Evolutionary conservation across 2,797 vertebrate genomes (phyloP).

Genomic region (Echeneis naucrates): DNA sequence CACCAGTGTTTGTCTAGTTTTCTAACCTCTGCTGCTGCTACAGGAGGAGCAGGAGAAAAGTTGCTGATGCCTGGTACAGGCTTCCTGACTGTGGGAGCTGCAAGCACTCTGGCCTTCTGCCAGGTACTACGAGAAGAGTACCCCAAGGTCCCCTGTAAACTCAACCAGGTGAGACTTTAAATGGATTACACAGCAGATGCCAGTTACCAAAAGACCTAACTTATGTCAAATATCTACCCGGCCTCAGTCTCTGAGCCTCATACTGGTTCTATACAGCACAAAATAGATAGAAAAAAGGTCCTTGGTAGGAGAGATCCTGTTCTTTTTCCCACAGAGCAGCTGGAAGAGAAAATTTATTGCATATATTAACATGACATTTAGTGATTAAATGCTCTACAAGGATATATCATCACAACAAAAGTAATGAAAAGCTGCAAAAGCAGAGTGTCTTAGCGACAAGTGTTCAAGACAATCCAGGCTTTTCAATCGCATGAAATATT

Average conservation of each 20-base stretch:
- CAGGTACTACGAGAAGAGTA: conserved; percentile 88
- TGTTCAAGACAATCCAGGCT: background rate
- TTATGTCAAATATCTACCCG: background rate
- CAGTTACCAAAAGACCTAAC: background rate
- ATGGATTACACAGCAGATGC: background rate
- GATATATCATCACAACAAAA: too few species aligned
- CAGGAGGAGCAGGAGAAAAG: conserved; percentile 88
- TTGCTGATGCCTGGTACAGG: conserved; percentile 89
- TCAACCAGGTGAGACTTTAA: conserved; percentile 81
- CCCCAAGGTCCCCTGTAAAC: conserved; percentile 85
- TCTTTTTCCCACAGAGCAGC: too few species aligned
- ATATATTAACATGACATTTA: too few species aligned
- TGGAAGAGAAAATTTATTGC: too few species aligned
- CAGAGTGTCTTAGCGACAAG: background rate
- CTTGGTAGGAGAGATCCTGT: too few species aligned
- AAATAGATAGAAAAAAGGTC: background rate
- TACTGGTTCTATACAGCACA: background rate
- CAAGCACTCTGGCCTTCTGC: conserved; percentile 87
- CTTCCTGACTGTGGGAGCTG: conserved; percentile 88
- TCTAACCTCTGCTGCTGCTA: background rate
- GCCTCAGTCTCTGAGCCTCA: background rate
- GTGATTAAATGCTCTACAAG: too few species aligned
- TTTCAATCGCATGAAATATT: too few species aligned
- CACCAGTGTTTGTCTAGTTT: background rate
- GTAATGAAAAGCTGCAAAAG: background rate